A percentile compares a stretch with the other conserved stretches of the same genome.
phyloP scores from a whole-genome alignment of 2,113 vertebrate genomes.

The Lathamus discolor region DNA sequence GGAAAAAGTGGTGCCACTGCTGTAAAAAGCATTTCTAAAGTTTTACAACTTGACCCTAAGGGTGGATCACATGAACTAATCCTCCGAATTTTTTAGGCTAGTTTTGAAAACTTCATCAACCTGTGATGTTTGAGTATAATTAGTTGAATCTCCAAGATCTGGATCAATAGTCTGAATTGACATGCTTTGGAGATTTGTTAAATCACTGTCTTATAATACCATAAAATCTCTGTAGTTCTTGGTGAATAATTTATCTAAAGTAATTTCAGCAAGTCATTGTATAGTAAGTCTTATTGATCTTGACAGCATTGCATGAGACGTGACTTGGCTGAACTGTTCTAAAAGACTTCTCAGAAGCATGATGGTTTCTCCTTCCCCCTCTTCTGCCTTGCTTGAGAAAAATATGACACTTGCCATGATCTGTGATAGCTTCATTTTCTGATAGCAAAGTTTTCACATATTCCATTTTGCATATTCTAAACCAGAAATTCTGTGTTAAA shows the following conservation, averaged over 20 bases:
- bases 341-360: background rate
- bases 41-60: background rate
- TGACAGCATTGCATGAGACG: background rate
- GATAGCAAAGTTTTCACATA: background rate
- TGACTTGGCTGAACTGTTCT: background rate
- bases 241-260: conserved; percentile 16
- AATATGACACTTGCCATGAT: background rate
- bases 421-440: background rate
- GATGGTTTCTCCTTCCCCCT: background rate
- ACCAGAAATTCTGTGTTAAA: background rate
- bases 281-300: background rate
- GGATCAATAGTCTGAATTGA: background rate
- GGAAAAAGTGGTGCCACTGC: background rate
- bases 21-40: background rate
- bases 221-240: background rate
- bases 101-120: conserved; percentile 19
- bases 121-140: background rate
- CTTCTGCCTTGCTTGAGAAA: background rate
- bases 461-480: background rate
- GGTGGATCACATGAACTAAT: background rate
- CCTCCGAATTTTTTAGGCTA: background rate
- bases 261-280: background rate
- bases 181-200: background rate
- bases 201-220: background rate
- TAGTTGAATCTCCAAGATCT: background rate